Evolutionary conservation across 2,113 vertebrate genomes (phyloP).

Genomic region (Barnardius zonarius): DNA sequence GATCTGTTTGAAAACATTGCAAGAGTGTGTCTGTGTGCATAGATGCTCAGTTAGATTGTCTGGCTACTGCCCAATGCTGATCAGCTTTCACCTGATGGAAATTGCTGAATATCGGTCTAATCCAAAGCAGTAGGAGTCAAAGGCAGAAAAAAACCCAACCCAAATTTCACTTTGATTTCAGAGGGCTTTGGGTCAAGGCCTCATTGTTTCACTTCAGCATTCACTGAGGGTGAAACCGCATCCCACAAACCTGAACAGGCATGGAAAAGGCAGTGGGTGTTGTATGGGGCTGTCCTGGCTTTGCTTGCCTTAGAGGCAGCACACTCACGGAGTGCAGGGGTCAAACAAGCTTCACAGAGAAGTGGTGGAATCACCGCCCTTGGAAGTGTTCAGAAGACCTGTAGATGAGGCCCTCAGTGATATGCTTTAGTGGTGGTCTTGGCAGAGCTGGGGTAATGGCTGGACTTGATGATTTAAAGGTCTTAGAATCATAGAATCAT

Average conservation of each 20-base stretch:
- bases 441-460: neutral
- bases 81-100: neutral
- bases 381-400: neutral
- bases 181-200: neutral
- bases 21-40: neutral
- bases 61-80: neutral
- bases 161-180: neutral
- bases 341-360: neutral
- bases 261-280: neutral
- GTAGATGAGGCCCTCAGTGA: neutral
- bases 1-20: neutral
- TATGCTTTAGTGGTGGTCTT: neutral
- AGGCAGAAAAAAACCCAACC: neutral
- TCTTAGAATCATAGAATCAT: neutral
- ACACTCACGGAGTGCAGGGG: accelerated
- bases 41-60: neutral
- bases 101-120: neutral
- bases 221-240: neutral
- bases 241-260: neutral
- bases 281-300: neutral
- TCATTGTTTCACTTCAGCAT: neutral
- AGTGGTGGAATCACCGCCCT: neutral
- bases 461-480: neutral
- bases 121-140: neutral
- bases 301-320: neutral